Evolutionary conservation across 2,797 vertebrate genomes (phyloP), one percentile per base, ranked within the genome.

Genomic region (Gadopsis bispinosus): DNA sequence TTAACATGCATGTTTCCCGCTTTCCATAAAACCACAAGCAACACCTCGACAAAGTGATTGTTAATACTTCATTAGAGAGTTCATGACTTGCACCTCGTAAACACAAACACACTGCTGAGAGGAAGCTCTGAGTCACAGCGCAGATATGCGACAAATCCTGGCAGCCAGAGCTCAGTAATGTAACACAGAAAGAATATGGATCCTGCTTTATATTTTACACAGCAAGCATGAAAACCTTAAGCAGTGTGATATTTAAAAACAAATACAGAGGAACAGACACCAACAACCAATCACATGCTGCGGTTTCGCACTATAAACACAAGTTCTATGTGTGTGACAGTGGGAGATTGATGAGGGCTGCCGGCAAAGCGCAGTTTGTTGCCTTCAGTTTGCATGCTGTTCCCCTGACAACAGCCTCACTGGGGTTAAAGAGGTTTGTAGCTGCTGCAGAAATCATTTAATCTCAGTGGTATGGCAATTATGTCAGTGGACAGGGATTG

Each of bases 71-170:
- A 91, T 95, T 95, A 93, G 89, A 76, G 89, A 88, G 89, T 94
- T 94, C 91, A 95, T 87, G 82, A 92, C 91, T 87, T 91, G 80
- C 92, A 95, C 93, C 94, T 94, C 88, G 56, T 95, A 94, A 96
- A 95, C 89, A 88, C 83, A 92, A 92, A 92, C 89, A 89, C 81
- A 77, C 87, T 83, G 92, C 90, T 89, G 89, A 88, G 89, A 89
- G 90, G 89, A 92, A 91, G 83, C 79, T 77, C 82, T 94, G 94
- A 95, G 90, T 95, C 94, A 95, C 87, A 41, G 55, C 35, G 2
- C 82, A 94, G 91, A 87, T 86, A 95, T 95, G 93, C 22, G 74
- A 92, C 89, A 79, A 73, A 82, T 81, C 74, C 88, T 87, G 90
- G 88, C 89, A 88, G 84, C 77, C 63, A 43, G 29, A 60, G 31